These are phyloP conservation scores for Azorinus chamasolen DNA, from an alignment of 2,888 invertebrate genomes.

Conservation along the genomic window DNA sequence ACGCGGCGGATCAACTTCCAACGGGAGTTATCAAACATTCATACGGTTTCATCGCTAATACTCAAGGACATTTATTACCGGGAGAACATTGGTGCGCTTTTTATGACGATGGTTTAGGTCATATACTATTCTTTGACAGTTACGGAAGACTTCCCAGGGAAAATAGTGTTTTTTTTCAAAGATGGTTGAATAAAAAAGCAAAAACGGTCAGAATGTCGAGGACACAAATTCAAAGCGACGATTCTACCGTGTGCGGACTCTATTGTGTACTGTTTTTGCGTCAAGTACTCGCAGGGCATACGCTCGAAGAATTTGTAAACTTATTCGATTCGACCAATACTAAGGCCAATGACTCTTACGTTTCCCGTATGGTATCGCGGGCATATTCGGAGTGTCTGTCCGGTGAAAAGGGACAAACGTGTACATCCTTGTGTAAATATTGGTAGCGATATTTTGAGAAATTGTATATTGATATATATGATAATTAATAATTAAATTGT, in stretches of 20 bases:
- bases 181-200: slow-evolving; percentile 1
- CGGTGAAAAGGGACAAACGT: slow-evolving; percentile 14
- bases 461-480: too few relatives aligned
- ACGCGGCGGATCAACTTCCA: slow-evolving; percentile 34
- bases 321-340: slow-evolving; percentile 4
- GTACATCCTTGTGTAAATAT: slow-evolving; percentile 19
- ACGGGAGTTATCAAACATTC: background rate
- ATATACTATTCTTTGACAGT: slow-evolving; percentile 24
- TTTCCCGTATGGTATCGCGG: background rate
- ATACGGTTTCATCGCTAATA: slow-evolving; percentile 38
- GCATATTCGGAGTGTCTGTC: slow-evolving; percentile 22
- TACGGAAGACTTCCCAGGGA: slow-evolving; percentile 21
- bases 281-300: background rate
- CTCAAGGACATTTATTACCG: slow-evolving; percentile 10
- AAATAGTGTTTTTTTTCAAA: slow-evolving; percentile 11
- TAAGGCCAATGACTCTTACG: slow-evolving; percentile 17
- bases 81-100: slow-evolving; percentile 47
- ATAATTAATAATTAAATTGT: too few relatives aligned
- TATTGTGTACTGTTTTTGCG: slow-evolving; percentile 22
- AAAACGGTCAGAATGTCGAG: slow-evolving; percentile 4
- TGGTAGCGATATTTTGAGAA: too few relatives aligned
- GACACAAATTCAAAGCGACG: slow-evolving; percentile 20
- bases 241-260: slow-evolving; percentile 20
- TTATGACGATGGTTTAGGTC: slow-evolving; percentile 14
- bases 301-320: slow-evolving; percentile 11